phyloP scores from a whole-genome alignment of 2,888 invertebrate species.

The Drosophila prostipennis region DNA sequence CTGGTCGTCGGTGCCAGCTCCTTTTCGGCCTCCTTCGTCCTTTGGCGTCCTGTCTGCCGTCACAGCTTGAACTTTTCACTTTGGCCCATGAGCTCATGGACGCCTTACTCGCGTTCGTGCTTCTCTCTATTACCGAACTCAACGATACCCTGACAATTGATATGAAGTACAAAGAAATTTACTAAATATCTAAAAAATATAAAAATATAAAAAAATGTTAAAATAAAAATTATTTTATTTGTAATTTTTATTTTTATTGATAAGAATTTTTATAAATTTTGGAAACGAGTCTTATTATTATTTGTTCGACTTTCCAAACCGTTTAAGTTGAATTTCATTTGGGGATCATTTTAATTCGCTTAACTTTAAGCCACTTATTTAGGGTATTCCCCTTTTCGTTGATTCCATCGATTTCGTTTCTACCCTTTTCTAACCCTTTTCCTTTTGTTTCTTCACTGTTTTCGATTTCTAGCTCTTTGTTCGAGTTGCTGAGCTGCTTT shows the following conservation, averaged over 20 bases:
- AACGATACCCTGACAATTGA: no score
- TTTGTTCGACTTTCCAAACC: neutral
- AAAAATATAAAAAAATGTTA: no score
- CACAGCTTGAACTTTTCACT: conserved; percentile 39
- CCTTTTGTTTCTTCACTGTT: neutral
- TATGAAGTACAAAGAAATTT: no score
- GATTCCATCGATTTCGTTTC: conserved; percentile 4
- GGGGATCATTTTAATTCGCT: conserved; percentile 11
- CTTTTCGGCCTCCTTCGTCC: conserved; percentile 1
- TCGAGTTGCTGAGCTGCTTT: conserved; percentile 42
- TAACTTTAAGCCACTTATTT: conserved; percentile 14
- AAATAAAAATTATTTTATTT: no score
- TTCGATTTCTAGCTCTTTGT: conserved; percentile 12
- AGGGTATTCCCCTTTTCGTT: conserved; percentile 31
- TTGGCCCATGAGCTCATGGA: neutral
- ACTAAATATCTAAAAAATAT: no score
- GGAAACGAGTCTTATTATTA: no score
- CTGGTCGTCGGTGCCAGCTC: conserved; percentile 19
- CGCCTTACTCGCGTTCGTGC: neutral
- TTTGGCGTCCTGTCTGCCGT: conserved; percentile 25
- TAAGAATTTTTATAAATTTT: no score
- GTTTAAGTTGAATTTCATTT: neutral
- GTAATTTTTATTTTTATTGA: no score
- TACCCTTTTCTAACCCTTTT: conserved; percentile 14
- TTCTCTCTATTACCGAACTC: neutral